A percentile compares a stretch with the other conserved stretches of the same genome.
These are phyloP conservation scores for Bathynomus jamesi DNA, from an alignment of 1,140 invertebrate species.

Conservation along the genomic window DNA sequence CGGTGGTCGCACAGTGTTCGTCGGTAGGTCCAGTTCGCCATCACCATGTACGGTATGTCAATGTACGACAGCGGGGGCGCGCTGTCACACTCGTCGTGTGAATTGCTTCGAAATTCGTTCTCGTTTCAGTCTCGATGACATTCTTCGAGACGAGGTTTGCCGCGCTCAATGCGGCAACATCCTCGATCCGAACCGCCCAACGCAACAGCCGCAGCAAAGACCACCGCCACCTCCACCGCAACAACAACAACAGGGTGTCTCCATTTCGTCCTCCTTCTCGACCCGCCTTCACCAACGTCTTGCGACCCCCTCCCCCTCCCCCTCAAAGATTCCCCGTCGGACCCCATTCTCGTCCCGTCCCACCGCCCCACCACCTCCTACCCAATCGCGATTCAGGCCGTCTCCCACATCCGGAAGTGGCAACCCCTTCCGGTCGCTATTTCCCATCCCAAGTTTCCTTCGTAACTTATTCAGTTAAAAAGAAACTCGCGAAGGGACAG, in stretches of 20 bases:
- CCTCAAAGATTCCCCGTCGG: neutral
- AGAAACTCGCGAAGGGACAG: too few species aligned
- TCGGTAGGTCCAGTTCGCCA: slow-evolving; percentile 58
- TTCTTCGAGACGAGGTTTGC: slow-evolving; percentile 77
- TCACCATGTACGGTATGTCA: slow-evolving; percentile 18
- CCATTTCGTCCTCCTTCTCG: neutral
- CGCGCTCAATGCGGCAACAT: slow-evolving; percentile 66
- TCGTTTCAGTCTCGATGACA: slow-evolving; percentile 70
- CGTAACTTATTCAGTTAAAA: neutral
- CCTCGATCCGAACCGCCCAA: slow-evolving; percentile 27
- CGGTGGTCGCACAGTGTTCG: slow-evolving; percentile 19
- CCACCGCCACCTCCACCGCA: neutral
- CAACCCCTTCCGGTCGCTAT: neutral
- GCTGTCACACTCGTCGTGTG: slow-evolving; percentile 79
- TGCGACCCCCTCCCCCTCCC: neutral
- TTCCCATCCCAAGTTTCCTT: neutral
- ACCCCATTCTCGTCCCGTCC: neutral
- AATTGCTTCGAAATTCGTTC: slow-evolving; percentile 71
- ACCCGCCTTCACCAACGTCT: slow-evolving; percentile 11
- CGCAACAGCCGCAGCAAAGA: slow-evolving; percentile 11
- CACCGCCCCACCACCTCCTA: neutral
- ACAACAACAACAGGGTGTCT: neutral
- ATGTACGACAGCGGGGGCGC: slow-evolving; percentile 55
- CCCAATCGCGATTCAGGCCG: neutral
- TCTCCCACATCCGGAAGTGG: neutral